These are phyloP conservation scores for Melopsittacus undulatus DNA, from an alignment of 2,797 vertebrate species.

Conservation along the genomic window DNA sequence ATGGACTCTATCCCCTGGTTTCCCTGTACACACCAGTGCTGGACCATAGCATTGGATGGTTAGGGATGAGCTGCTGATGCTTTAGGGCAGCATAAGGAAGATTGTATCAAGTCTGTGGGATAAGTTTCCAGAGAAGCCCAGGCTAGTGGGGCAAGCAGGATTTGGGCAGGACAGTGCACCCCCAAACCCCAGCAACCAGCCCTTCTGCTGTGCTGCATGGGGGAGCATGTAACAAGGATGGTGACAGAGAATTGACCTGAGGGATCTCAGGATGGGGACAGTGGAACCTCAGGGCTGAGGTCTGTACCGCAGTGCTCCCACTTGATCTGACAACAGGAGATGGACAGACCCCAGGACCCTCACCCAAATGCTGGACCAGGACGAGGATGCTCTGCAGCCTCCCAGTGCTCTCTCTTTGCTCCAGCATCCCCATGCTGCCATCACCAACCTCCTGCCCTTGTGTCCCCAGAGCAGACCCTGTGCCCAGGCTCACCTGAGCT, in stretches of 20 bases:
- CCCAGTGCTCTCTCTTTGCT: not conserved
- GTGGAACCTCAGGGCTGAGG: not conserved
- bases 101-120: not conserved
- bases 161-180: not conserved
- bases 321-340: not conserved
- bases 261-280: not conserved
- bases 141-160: not conserved
- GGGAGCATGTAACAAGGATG: not conserved
- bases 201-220: not conserved
- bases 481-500: conserved; percentile 78
- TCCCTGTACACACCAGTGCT: not conserved
- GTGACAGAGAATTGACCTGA: not conserved
- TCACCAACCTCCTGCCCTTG: not conserved
- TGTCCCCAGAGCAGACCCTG: accelerated
- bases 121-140: not conserved
- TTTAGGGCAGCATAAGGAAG: not conserved
- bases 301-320: not conserved
- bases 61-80: not conserved
- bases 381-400: not conserved
- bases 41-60: not conserved
- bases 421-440: not conserved
- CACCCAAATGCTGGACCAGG: not conserved
- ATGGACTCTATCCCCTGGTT: not conserved
- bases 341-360: accelerated
- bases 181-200: not conserved